These are phyloP conservation scores for Trissoscelio sp. DNA, from an alignment of 2,888 invertebrate genomes.

Conservation along the genomic window DNA sequence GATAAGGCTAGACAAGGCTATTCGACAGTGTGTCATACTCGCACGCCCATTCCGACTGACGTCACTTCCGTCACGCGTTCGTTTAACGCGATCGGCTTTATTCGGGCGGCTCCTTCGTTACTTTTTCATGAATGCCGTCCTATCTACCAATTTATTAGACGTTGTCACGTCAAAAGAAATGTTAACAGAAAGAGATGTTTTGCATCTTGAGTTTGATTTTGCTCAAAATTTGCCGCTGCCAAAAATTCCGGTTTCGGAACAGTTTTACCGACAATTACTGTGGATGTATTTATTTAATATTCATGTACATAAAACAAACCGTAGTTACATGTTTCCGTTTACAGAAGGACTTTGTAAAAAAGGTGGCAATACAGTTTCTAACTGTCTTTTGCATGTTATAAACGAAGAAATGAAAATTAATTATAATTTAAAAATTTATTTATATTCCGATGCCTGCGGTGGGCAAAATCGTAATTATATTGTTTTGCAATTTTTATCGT, in stretches of 20 bases:
- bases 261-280: slow-evolving; percentile 42
- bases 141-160: too few species aligned
- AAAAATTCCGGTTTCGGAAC: slow-evolving; percentile 59
- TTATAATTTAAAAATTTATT: slow-evolving; percentile 45
- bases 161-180: too few species aligned
- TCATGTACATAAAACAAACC: slow-evolving; percentile 36
- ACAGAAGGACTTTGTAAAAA: slow-evolving; percentile 55
- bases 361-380: slow-evolving; percentile 50
- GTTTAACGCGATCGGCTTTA: too few species aligned
- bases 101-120: too few species aligned
- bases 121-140: too few species aligned
- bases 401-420: slow-evolving; percentile 39
- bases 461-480: slow-evolving; percentile 68
- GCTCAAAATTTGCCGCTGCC: slow-evolving; percentile 58
- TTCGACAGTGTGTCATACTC: too few species aligned
- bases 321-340: slow-evolving; percentile 58
- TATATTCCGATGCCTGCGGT: slow-evolving; percentile 64
- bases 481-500: slow-evolving; percentile 45
- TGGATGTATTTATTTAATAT: slow-evolving; percentile 60
- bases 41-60: too few species aligned
- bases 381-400: slow-evolving; percentile 46
- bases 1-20: too few species aligned
- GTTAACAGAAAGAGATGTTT: slow-evolving; percentile 28
- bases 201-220: slow-evolving; percentile 44
- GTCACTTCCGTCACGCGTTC: too few species aligned